Percentiles rank a stretch among this genome's conserved stretches.
phyloP scores from a whole-genome alignment of 2,113 vertebrate species.

The Megalops atlanticus region DNA sequence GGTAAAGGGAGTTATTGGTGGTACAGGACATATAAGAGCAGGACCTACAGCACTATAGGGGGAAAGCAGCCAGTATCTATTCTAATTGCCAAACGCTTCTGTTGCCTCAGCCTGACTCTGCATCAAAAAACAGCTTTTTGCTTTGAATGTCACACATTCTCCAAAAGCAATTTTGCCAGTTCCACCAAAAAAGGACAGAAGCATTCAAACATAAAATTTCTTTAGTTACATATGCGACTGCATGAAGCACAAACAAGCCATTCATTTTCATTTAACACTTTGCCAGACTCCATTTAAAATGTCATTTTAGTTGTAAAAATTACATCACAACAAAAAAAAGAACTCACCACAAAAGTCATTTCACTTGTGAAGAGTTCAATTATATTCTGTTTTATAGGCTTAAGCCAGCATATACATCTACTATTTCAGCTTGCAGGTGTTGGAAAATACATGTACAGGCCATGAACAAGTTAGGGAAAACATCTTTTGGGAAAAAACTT shows the following conservation, averaged over 20 bases:
- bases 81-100: not conserved
- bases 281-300: too few relatives aligned
- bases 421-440: too few relatives aligned
- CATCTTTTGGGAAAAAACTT: too few relatives aligned
- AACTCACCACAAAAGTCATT: not conserved
- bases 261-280: not conserved
- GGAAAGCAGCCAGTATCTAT: not conserved
- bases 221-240: not conserved
- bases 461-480: too few relatives aligned
- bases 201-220: too few relatives aligned
- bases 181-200: too few relatives aligned
- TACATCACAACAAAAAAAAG: not conserved
- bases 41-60: not conserved
- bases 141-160: conserved; percentile 1
- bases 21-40: conserved; percentile 9
- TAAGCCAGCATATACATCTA: not conserved
- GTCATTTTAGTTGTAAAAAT: not conserved
- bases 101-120: not conserved
- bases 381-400: not conserved
- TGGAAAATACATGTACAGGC: too few relatives aligned
- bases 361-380: not conserved
- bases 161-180: not conserved
- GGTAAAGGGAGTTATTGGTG: not conserved
- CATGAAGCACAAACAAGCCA: not conserved
- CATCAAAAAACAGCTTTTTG: conserved; percentile 4